Percentiles rank a stretch among this genome's conserved stretches.
Conservation (phyloP, 2,797 vertebrate species). For the Prunella strophiata region DNA sequence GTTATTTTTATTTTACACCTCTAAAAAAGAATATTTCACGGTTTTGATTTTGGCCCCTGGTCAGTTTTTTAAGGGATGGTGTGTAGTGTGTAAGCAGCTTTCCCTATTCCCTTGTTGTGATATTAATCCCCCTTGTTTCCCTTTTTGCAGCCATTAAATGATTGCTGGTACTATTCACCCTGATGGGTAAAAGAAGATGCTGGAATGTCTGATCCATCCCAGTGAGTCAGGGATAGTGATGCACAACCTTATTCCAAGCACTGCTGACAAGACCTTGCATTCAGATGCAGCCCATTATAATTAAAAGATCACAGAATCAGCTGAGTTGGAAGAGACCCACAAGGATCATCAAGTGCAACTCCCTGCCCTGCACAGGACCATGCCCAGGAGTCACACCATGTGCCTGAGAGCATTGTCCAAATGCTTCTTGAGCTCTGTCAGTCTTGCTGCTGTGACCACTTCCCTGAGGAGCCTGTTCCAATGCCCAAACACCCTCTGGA, state of each 20-base stretch:
- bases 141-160: neutral
- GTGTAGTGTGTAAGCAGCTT: neutral
- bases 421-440: accelerated
- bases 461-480: neutral
- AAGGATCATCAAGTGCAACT: neutral
- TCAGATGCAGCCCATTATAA: neutral
- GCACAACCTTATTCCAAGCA: neutral
- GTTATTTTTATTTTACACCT: neutral
- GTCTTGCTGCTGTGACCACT: neutral
- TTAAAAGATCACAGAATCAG: neutral
- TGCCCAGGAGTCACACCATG: neutral
- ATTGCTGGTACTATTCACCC: neutral
- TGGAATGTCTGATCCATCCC: neutral
- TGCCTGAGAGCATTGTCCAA: accelerated
- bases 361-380: accelerated
- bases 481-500: neutral
- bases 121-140: neutral
- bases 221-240: neutral
- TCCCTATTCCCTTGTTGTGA: neutral
- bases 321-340: neutral
- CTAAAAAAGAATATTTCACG: neutral
- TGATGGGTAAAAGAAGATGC: neutral
- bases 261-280: neutral
- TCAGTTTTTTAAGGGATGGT: neutral
- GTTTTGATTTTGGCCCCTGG: neutral